Evolutionary conservation across 2,113 vertebrate genomes (phyloP).

Genomic region (Pluvianellus socialis): DNA sequence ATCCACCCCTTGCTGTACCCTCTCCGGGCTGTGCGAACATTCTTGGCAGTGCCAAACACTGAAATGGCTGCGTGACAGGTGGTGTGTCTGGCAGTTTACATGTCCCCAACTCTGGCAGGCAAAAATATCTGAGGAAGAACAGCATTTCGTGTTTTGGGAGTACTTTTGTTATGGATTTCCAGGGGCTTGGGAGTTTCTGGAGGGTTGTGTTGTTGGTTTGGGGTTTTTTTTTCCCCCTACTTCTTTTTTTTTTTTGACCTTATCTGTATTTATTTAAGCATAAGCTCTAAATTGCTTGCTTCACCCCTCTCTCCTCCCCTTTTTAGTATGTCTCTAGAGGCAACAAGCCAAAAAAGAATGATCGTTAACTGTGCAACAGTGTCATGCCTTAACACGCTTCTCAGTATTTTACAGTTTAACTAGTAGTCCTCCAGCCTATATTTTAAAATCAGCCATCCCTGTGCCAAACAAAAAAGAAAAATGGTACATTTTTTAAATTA

Average conservation of each 20-base stretch:
- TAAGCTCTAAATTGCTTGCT: background rate
- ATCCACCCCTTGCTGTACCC: background rate
- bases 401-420: slow-evolving; percentile 12
- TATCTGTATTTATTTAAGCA: background rate
- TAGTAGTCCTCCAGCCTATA: background rate
- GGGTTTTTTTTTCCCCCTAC: too few relatives aligned
- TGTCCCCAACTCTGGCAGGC: background rate
- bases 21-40: background rate
- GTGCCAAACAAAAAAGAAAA: background rate
- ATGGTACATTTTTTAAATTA: background rate
- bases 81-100: background rate
- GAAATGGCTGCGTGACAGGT: background rate
- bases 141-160: background rate
- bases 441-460: background rate
- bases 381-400: slow-evolving; percentile 54
- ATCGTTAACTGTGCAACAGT: background rate
- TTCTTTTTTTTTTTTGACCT: background rate
- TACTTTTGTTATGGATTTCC: background rate
- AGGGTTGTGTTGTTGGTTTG: background rate
- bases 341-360: background rate
- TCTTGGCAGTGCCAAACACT: background rate
- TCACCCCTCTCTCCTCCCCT: background rate
- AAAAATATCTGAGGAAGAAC: background rate
- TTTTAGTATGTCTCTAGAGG: background rate
- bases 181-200: background rate